phyloP scores from a whole-genome alignment of 2,797 vertebrate genomes.

The Petrocephalus sullivani region DNA sequence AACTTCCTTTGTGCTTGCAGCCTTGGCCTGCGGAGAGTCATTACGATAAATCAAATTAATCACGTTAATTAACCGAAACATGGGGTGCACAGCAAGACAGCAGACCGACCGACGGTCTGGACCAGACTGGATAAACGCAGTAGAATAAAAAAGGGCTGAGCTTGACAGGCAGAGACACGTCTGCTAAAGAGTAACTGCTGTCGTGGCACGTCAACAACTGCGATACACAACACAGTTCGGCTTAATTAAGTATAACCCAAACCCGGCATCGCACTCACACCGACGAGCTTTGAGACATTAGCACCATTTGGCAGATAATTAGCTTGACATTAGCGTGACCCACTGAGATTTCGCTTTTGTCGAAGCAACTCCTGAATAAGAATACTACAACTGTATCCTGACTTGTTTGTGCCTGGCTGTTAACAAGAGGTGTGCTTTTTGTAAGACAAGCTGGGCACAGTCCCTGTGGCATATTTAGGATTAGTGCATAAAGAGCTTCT shows the following conservation, averaged over 20 bases:
- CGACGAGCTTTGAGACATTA: neutral
- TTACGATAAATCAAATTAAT: neutral
- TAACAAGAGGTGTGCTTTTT: neutral
- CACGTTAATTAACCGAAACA: slow-evolving; percentile 1
- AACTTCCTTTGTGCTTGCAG: slow-evolving; percentile 98
- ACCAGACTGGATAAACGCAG: neutral
- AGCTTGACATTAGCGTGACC: slow-evolving; percentile 7
- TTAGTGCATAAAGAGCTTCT: neutral
- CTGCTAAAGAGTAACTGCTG: neutral
- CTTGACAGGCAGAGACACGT: neutral
- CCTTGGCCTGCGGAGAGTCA: slow-evolving; percentile 68
- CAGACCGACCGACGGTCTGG: neutral
- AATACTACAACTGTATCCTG: neutral
- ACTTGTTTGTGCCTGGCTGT: neutral
- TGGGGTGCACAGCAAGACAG: neutral
- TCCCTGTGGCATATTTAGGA: neutral
- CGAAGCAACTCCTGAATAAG: neutral
- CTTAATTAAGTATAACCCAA: neutral
- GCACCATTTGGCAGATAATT: neutral
- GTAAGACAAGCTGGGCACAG: neutral
- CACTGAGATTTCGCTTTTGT: neutral
- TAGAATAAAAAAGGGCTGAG: neutral
- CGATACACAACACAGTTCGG: neutral
- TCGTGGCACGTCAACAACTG: neutral
- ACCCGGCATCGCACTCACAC: neutral